Percentiles rank a stretch among this genome's conserved stretches.
phyloP scores from a whole-genome alignment of 2,797 vertebrate genomes.

The Coilia nasus region DNA sequence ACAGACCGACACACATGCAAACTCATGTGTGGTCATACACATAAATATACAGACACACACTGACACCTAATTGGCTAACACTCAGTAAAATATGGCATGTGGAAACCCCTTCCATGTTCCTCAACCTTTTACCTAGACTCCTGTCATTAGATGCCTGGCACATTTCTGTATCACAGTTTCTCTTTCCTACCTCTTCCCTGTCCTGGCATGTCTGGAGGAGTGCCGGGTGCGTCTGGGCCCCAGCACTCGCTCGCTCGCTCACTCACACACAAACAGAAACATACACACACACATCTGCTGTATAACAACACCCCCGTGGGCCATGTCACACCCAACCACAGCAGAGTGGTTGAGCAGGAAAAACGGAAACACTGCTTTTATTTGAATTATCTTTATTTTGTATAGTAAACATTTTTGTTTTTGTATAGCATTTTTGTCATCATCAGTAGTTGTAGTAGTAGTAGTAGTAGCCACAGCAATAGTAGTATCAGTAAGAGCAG shows the following conservation, averaged over 20 bases:
- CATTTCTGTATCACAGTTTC: slow-evolving; percentile 36
- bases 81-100: background rate
- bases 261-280: background rate
- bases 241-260: background rate
- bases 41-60: background rate
- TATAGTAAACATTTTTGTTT: no score
- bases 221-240: slow-evolving; percentile 32
- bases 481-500: no score
- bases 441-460: no score
- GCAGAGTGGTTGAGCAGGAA: no score
- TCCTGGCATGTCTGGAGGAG: slow-evolving; percentile 41
- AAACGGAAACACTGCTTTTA: no score
- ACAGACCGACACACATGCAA: background rate
- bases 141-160: slow-evolving; percentile 24
- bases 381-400: no score
- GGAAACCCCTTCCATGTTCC: background rate
- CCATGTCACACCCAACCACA: no score
- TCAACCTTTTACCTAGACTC: slow-evolving; percentile 42
- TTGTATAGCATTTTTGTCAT: no score
- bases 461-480: no score
- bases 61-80: background rate
- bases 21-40: background rate
- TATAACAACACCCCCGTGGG: no score
- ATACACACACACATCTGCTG: no score
- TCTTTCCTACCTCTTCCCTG: slow-evolving; percentile 42